Evolutionary conservation across 1,140 invertebrate genomes (phyloP).

Genomic region (Sycobia sp.): DNA sequence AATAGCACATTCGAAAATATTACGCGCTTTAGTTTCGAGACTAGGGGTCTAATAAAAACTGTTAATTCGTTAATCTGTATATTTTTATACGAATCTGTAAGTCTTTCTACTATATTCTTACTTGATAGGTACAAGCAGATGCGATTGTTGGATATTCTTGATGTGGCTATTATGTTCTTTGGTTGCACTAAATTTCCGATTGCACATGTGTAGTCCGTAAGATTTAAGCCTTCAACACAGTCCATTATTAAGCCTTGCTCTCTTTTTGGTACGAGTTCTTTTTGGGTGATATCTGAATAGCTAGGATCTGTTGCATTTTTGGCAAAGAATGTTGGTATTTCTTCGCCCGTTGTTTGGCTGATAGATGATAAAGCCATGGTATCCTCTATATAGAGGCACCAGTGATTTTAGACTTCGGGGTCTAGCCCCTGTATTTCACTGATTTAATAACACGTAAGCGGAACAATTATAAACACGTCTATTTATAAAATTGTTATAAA

Average conservation of each 20-base stretch:
- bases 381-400: no score
- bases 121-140: not conserved
- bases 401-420: no score
- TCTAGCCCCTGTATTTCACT: no score
- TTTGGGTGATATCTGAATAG: no score
- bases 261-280: not conserved
- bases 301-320: no score
- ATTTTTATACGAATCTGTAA: not conserved
- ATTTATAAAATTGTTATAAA: no score
- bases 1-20: conserved; percentile 9
- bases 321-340: no score
- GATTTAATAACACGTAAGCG: no score
- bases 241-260: not conserved
- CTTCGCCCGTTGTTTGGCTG: no score
- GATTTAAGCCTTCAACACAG: not conserved
- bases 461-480: no score
- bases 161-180: not conserved
- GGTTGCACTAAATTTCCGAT: not conserved
- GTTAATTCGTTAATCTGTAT: not conserved
- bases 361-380: no score
- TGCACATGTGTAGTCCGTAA: not conserved
- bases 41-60: not conserved
- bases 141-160: not conserved
- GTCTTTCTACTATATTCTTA: not conserved
- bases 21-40: conserved; percentile 2